Conservation (phyloP, 2,113 vertebrate genomes). For the Lutjanus erythropterus region DNA sequence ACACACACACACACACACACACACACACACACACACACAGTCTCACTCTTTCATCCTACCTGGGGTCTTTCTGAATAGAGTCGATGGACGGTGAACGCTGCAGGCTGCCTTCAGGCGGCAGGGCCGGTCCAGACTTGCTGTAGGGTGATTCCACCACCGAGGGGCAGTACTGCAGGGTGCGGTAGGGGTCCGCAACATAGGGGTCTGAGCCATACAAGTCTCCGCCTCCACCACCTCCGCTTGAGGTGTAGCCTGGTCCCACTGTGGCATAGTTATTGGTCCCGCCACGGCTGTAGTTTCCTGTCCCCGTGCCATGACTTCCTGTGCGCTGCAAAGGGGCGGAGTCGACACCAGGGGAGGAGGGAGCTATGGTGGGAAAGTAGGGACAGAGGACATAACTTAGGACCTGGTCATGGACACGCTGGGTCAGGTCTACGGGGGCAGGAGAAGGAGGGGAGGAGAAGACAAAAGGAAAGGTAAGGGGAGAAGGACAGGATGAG, state of each 20-base stretch:
- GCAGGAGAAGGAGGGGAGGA: constrained; percentile 9
- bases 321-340: constrained; percentile 98
- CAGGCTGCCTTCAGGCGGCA: constrained; percentile 96
- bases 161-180: constrained; percentile 98
- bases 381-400: constrained; percentile 99
- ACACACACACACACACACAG: background rate
- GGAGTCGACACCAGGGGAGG: constrained; percentile 99
- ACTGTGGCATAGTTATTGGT: constrained; percentile 82
- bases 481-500: background rate
- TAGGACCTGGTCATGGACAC: constrained; percentile 96
- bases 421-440: constrained; percentile 91
- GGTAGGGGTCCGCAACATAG: constrained; percentile 95
- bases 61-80: constrained; percentile 99
- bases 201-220: constrained; percentile 84
- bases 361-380: constrained; percentile 98
- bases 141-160: constrained; percentile 98
- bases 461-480: constrained; percentile 2
- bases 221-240: constrained; percentile 68
- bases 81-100: constrained; percentile 98
- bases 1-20: constrained; percentile 7
- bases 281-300: constrained; percentile 87
- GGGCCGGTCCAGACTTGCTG: constrained; percentile 98
- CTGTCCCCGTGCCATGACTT: constrained; percentile 90
- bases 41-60: constrained; percentile 81
- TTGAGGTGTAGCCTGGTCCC: constrained; percentile 93